These are phyloP conservation scores for Salminus brasiliensis DNA, from an alignment of 2,113 vertebrate species.

Conservation along the genomic window DNA sequence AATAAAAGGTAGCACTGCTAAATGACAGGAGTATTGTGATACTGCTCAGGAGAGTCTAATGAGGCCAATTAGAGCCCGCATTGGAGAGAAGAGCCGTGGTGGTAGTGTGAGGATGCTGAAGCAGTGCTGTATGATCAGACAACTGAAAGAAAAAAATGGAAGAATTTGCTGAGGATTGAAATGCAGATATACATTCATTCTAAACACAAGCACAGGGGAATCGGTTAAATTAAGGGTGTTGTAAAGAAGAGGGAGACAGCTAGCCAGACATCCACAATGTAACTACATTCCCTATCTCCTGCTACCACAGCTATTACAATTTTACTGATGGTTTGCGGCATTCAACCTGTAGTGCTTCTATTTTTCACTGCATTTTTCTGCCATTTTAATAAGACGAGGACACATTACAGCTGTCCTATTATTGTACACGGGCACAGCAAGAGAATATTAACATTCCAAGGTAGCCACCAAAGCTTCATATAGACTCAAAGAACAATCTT, in stretches of 20 bases:
- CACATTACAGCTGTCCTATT: neutral
- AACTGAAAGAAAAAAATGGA: constrained; percentile 17
- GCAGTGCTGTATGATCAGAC: constrained; percentile 31
- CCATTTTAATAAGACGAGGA: neutral
- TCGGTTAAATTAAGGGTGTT: neutral
- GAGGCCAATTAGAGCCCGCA: constrained; percentile 43
- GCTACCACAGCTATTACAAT: neutral
- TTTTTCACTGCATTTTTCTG: neutral
- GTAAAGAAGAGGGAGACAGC: neutral
- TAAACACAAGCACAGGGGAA: neutral
- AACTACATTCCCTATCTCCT: neutral
- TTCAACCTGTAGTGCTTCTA: neutral
- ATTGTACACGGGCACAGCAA: neutral
- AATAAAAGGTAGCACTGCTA: neutral
- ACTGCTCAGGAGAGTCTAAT: constrained; percentile 40
- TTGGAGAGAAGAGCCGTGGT: constrained; percentile 15
- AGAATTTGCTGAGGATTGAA: constrained; percentile 3
- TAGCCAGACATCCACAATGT: neutral
- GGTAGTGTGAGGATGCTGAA: neutral
- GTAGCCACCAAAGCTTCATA: neutral
- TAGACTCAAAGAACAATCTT: neutral
- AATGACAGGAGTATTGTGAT: constrained; percentile 36
- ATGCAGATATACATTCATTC: constrained; percentile 10
- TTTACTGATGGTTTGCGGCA: neutral
- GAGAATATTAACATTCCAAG: neutral